Percentiles rank a stretch among this genome's conserved stretches.
Conservation (phyloP, 2,797 vertebrate genomes). For the Molossus alvarezi region DNA sequence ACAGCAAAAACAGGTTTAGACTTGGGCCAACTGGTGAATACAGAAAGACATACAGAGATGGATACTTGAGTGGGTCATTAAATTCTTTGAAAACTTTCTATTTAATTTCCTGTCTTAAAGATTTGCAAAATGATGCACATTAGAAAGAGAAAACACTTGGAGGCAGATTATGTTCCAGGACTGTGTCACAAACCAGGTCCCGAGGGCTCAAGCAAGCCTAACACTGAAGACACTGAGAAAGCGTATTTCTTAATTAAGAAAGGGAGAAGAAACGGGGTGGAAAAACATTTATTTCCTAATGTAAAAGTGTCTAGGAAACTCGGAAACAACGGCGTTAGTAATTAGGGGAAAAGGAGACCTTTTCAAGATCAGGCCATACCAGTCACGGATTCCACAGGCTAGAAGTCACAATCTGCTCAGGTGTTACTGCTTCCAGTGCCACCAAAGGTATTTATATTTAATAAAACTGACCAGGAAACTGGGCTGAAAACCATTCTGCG, state of each 20-base stretch:
- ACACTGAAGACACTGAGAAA: neutral
- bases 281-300: neutral
- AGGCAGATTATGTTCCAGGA: neutral
- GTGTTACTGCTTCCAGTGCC: neutral
- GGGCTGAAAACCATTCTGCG: neutral
- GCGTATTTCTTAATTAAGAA: neutral
- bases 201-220: neutral
- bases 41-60: neutral
- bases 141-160: neutral
- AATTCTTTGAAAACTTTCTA: neutral
- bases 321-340: neutral
- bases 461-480: neutral
- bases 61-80: neutral
- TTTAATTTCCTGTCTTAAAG: constrained; percentile 36
- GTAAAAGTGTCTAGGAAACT: neutral
- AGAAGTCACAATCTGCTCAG: neutral
- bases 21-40: neutral
- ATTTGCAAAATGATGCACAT: neutral
- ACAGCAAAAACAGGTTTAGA: constrained; percentile 20
- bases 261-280: neutral
- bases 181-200: neutral
- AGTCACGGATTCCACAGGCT: neutral
- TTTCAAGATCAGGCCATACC: neutral
- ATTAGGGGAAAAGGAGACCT: neutral
- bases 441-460: neutral